Base-by-base conservation (phyloP, 1,140 invertebrate species). In the Heliconius himera region DNA sequence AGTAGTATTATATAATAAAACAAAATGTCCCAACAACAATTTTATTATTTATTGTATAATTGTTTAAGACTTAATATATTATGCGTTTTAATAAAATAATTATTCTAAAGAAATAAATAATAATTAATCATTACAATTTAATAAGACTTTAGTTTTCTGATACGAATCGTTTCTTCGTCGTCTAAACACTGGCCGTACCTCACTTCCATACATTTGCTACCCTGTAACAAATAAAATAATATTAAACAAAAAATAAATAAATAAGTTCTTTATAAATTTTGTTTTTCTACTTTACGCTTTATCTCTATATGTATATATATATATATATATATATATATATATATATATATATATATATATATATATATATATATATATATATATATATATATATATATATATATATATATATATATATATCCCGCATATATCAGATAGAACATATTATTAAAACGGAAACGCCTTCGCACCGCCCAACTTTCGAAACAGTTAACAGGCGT, bases 131-230 rank as follows among this genome's bases (percentile, higher is more conserved):
- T 33, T 16, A 75, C n/a, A 75, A 66, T 66, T 70, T 76, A 76
- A 70, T 70, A 46, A 22, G 74, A 33, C 73, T 87, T 87, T 56
- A 92, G 78, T 87, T 93, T 94, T 73, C 84, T 89, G 22, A 82
- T 82, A 20, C 81, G 80, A 38, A 88, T 89, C 9, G 88, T 92
- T 82, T 93, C 88, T 83, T 93, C 89, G 76, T 94, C 91, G 60
- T 94, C 90, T 20, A 95, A 82, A 33, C 93, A 90, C 75, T 95
- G 91, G 1, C 94, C 94, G 83, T 95, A 95, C 71, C 94, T 85
- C 8, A 95, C 92, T 81, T 94, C 93, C 90, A 95, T 92, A 71
- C 94, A 94, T 89, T 94, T 94, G 87, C 93, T 94, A 81, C 94
- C 94, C 94, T 95, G 91, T 46, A 91, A 94, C 75, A 82, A 80